These are phyloP conservation scores for Paratrypauchen microcephalus DNA, from an alignment of 2,797 vertebrate genomes.

Conservation along the genomic window DNA sequence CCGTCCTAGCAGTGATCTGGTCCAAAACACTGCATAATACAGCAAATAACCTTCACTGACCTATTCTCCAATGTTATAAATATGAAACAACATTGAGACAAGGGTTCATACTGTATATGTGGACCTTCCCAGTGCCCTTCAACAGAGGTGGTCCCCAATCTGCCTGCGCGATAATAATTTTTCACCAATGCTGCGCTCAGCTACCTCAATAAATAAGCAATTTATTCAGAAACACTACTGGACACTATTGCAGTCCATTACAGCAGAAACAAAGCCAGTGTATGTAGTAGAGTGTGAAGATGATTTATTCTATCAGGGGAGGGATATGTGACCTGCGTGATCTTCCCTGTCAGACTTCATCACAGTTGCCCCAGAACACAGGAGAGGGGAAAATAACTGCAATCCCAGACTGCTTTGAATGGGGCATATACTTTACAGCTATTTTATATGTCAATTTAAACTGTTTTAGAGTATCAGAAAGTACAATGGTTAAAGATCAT, in stretches of 20 bases:
- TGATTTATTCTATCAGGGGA: constrained; percentile 34
- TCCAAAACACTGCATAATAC: constrained; percentile 7
- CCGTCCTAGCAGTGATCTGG: constrained; percentile 3
- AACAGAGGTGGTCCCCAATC: constrained; percentile 51
- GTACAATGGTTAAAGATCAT: no score
- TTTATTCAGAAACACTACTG: constrained; percentile 43
- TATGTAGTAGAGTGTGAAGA: constrained; percentile 14
- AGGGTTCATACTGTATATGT: constrained; percentile 9
- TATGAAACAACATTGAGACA: constrained; percentile 1
- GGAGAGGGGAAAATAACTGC: not conserved
- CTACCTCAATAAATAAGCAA: constrained; percentile 65
- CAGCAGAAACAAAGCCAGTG: constrained; percentile 34
- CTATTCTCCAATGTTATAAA: constrained; percentile 11
- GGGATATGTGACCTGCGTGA: constrained; percentile 23
- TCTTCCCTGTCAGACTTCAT: constrained; percentile 13
- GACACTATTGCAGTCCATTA: constrained; percentile 37
- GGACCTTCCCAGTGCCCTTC: constrained; percentile 30
- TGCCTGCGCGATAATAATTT: constrained; percentile 54
- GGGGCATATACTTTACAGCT: not conserved
- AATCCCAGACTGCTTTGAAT: not conserved
- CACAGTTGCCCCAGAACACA: constrained; percentile 5
- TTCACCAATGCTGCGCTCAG: constrained; percentile 49
- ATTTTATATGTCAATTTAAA: not conserved
- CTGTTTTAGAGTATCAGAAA: no score
- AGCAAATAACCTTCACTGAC: constrained; percentile 6